Percentiles rank a stretch among this genome's conserved stretches.
Evolutionary conservation across 2,113 vertebrate species (phyloP).

Genomic region (Gallinago paraguaiae): DNA sequence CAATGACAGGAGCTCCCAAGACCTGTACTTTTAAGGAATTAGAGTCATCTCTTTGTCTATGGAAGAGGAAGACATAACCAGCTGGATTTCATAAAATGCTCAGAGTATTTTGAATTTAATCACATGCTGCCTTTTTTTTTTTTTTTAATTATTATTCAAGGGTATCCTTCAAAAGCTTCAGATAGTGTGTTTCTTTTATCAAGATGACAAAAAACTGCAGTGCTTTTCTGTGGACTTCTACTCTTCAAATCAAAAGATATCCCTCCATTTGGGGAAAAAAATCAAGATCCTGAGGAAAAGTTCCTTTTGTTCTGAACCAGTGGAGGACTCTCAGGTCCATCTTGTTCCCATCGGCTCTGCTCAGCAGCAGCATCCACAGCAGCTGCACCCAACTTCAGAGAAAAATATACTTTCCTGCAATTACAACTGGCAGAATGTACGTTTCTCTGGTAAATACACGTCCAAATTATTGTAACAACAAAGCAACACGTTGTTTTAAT

Average conservation of each 20-base stretch:
- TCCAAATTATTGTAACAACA: not conserved
- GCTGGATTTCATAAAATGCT: not conserved
- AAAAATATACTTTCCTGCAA: not conserved
- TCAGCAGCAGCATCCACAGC: not conserved
- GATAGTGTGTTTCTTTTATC: not conserved
- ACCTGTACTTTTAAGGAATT: not conserved
- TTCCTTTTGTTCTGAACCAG: not conserved
- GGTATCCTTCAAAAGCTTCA: not conserved
- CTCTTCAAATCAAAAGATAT: not conserved
- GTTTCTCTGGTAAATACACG: not conserved
- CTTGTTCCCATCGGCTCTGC: not conserved
- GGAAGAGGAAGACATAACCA: not conserved
- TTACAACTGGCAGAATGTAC: not conserved
- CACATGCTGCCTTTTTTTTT: not conserved
- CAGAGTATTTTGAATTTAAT: constrained; percentile 9
- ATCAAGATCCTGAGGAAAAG: not conserved
- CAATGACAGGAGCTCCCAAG: not conserved
- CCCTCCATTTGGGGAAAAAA: not conserved
- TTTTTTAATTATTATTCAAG: not conserved
- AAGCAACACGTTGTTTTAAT: not conserved
- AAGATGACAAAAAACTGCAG: not conserved
- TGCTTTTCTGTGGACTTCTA: not conserved
- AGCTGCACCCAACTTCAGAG: not conserved
- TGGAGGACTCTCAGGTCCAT: not conserved
- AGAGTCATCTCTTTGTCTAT: not conserved